Percentiles rank a stretch among this genome's conserved stretches.
phyloP scores from a whole-genome alignment of 2,888 invertebrate species.

The Lithophane semibrunnea region DNA sequence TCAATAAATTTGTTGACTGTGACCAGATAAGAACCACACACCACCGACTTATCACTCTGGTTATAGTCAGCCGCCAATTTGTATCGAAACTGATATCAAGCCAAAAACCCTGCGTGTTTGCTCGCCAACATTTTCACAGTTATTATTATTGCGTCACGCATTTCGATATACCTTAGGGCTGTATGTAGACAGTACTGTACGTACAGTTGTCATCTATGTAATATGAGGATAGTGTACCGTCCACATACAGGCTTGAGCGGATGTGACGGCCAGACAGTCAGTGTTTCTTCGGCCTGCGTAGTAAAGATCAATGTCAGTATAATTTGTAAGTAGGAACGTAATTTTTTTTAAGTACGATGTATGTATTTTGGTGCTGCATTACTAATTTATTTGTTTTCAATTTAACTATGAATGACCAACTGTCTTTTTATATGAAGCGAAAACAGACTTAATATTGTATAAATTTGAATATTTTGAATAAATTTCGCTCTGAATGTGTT shows the following conservation, averaged over 20 bases:
- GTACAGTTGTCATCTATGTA: slow-evolving; percentile 5
- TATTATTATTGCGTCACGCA: slow-evolving; percentile 19
- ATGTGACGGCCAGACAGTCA: slow-evolving; percentile 34
- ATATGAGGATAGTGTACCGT: slow-evolving; percentile 1
- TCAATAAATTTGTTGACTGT: slow-evolving; percentile 39
- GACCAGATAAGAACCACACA: slow-evolving; percentile 36
- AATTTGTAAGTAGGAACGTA: slow-evolving; percentile 76
- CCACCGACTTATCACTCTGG: slow-evolving; percentile 55
- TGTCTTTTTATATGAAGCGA: slow-evolving; percentile 85
- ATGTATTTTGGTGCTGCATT: slow-evolving; percentile 90
- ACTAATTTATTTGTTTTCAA: slow-evolving; percentile 89
- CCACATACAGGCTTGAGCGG: slow-evolving; percentile 19
- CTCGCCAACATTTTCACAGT: slow-evolving; percentile 29
- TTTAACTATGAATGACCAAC: slow-evolving; percentile 82
- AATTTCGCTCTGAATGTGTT: slow-evolving; percentile 83
- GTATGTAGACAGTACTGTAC: slow-evolving; percentile 28
- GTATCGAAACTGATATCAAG: slow-evolving; percentile 16
- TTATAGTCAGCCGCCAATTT: slow-evolving; percentile 31
- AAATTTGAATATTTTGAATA: slow-evolving; percentile 88
- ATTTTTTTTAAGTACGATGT: slow-evolving; percentile 82
- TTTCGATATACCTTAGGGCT: slow-evolving; percentile 32
- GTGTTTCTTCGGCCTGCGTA: slow-evolving; percentile 39
- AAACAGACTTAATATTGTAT: slow-evolving; percentile 85
- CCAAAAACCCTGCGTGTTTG: slow-evolving; percentile 35
- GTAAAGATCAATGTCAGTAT: slow-evolving; percentile 66